Percentiles rank a stretch among this genome's conserved stretches.
Evolutionary conservation across 1,140 invertebrate species (phyloP).

Genomic region (Ceratina australensis): DNA sequence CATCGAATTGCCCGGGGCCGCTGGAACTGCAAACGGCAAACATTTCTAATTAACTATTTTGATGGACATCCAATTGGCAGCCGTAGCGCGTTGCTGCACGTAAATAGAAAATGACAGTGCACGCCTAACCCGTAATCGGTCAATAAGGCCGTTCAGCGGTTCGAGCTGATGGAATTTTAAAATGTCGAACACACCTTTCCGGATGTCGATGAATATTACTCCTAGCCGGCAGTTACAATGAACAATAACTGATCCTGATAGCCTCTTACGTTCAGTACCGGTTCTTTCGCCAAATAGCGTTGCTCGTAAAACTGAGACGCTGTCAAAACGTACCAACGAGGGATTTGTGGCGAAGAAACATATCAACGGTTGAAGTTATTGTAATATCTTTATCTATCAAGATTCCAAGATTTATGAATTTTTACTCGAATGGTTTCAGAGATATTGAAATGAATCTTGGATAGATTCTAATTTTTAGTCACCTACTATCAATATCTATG

Average conservation of each 20-base stretch:
- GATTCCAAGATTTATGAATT: too few species aligned
- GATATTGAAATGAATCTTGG: too few species aligned
- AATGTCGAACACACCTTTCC: conserved; percentile 43
- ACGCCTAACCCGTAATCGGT: conserved; percentile 19
- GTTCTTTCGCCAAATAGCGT: neutral
- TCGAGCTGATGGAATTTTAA: conserved; percentile 38
- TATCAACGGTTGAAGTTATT: too few species aligned
- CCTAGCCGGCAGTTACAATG: too few species aligned
- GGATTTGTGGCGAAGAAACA: too few species aligned
- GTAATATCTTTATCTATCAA: too few species aligned
- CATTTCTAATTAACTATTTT: conserved; percentile 1
- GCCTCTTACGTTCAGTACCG: too few species aligned
- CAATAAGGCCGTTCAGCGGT: conserved; percentile 36
- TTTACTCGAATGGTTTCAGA: too few species aligned
- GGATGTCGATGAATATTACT: conserved; percentile 49
- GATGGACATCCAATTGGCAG: neutral
- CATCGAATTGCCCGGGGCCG: too few species aligned
- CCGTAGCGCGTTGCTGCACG: neutral
- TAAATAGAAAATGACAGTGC: conserved; percentile 32
- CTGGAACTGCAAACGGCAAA: neutral
- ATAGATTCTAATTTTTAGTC: too few species aligned
- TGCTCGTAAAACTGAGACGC: neutral
- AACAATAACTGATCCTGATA: neutral
- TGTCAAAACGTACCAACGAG: too few species aligned
- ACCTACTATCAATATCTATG: too few species aligned